Evolutionary conservation across 2,113 vertebrate species (phyloP).

Genomic region (Vidua macroura): DNA sequence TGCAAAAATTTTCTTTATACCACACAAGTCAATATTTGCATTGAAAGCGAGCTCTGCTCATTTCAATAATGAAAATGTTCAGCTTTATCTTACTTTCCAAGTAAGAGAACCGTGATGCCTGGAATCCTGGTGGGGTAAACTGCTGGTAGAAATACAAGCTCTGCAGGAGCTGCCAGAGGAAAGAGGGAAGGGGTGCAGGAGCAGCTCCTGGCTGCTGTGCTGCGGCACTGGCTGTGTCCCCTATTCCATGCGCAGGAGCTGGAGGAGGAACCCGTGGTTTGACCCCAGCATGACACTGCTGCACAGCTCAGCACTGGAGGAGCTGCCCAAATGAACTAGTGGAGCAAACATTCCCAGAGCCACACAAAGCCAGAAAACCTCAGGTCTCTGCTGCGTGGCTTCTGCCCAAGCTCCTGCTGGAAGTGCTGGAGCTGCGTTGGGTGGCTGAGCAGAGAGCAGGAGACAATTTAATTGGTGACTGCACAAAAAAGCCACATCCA

Average conservation of each 20-base stretch:
- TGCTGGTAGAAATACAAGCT: neutral
- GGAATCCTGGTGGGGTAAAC: neutral
- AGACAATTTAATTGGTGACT: neutral
- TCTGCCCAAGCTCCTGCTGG: neutral
- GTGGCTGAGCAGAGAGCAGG: neutral
- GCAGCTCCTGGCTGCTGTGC: neutral
- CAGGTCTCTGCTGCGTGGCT: neutral
- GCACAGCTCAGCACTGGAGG: neutral
- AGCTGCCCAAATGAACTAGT: slow-evolving; percentile 20
- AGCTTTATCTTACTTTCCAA: neutral
- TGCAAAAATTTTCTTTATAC: neutral
- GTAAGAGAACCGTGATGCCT: fast-evolving
- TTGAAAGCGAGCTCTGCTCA: neutral
- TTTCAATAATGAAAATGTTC: neutral
- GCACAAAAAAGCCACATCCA: neutral
- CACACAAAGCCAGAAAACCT: neutral
- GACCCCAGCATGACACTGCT: neutral
- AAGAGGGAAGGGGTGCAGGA: neutral
- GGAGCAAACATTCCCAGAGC: neutral
- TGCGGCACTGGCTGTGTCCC: neutral
- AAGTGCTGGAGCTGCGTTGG: neutral
- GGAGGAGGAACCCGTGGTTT: neutral
- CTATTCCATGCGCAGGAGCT: neutral
- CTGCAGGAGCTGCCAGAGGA: neutral
- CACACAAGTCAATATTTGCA: neutral